Conservation (phyloP, 2,797 vertebrate species). For the Melanotaenia nigrans region DNA sequence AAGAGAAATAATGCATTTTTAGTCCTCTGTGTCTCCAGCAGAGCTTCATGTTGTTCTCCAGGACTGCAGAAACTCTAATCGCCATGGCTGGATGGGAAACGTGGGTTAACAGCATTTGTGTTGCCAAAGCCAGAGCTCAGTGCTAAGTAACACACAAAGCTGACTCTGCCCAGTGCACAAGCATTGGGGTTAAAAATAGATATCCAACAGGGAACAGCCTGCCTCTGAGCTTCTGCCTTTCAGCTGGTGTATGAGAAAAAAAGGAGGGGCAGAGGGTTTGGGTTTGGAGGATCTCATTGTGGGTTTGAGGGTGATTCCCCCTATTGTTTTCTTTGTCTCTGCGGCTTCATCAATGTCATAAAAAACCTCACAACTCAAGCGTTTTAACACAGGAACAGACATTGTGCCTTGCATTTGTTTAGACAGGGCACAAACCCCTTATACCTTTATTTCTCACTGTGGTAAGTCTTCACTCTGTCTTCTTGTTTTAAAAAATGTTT, state of each 20-base stretch:
- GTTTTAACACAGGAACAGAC: neutral
- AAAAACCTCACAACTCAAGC: neutral
- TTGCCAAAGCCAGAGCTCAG: slow-evolving; percentile 47
- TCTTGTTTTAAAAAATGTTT: no score
- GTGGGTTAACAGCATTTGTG: slow-evolving; percentile 49
- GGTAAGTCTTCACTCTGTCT: neutral
- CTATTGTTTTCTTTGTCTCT: slow-evolving; percentile 12
- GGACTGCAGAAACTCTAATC: slow-evolving; percentile 53
- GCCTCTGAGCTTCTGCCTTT: slow-evolving; percentile 42
- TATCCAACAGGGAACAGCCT: slow-evolving; percentile 5
- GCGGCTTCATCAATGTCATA: neutral
- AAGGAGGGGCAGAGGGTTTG: slow-evolving; percentile 20
- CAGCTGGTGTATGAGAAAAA: slow-evolving; percentile 37
- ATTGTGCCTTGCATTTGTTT: neutral
- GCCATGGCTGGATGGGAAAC: slow-evolving; percentile 49
- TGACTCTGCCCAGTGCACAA: slow-evolving; percentile 32
- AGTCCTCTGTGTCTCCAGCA: slow-evolving; percentile 13
- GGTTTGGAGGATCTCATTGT: slow-evolving; percentile 20
- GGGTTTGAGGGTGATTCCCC: slow-evolving; percentile 26
- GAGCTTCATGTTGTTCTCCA: slow-evolving; percentile 42
- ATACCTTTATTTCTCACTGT: no score
- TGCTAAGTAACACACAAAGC: slow-evolving; percentile 37
- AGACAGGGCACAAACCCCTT: neutral
- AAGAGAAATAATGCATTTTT: slow-evolving; percentile 28
- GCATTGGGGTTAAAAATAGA: slow-evolving; percentile 59